Evolutionary conservation across 2,113 vertebrate genomes (phyloP).

Genomic region (Caranx ignobilis): DNA sequence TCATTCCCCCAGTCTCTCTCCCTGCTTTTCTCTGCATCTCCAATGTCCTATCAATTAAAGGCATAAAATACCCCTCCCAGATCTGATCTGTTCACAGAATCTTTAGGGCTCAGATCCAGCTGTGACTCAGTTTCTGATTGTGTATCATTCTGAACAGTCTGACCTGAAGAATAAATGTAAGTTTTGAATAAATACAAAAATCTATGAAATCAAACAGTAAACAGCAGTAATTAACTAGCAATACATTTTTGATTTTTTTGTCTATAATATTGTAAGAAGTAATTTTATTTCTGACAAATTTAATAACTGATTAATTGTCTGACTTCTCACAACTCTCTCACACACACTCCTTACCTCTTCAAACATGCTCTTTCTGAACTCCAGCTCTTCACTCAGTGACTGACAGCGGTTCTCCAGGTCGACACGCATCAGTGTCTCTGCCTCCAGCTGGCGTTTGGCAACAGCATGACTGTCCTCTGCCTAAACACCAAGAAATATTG

Average conservation of each 20-base stretch:
- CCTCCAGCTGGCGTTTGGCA: conserved; percentile 94
- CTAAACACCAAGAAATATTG: conserved; percentile 72
- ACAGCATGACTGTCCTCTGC: conserved; percentile 92
- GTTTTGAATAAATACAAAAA: neutral
- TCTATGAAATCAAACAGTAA: neutral
- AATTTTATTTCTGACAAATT: neutral
- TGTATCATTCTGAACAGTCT: neutral
- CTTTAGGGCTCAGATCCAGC: neutral
- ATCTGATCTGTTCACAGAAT: neutral
- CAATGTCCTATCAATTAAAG: no score
- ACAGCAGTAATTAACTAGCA: no score
- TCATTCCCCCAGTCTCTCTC: no score
- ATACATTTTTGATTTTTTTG: no score
- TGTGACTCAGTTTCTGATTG: neutral
- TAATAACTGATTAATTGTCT: neutral
- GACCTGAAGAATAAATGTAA: neutral
- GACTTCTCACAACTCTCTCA: no score
- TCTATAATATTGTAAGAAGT: no score
- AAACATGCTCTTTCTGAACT: conserved; percentile 95
- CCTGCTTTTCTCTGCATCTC: no score
- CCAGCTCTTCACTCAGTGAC: conserved; percentile 93
- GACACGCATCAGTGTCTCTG: conserved; percentile 94
- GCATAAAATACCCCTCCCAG: no score
- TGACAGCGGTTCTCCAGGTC: conserved; percentile 97
- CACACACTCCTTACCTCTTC: conserved; percentile 88